Conservation (phyloP, 2,113 vertebrate genomes). For the Bos javanicus region DNA sequence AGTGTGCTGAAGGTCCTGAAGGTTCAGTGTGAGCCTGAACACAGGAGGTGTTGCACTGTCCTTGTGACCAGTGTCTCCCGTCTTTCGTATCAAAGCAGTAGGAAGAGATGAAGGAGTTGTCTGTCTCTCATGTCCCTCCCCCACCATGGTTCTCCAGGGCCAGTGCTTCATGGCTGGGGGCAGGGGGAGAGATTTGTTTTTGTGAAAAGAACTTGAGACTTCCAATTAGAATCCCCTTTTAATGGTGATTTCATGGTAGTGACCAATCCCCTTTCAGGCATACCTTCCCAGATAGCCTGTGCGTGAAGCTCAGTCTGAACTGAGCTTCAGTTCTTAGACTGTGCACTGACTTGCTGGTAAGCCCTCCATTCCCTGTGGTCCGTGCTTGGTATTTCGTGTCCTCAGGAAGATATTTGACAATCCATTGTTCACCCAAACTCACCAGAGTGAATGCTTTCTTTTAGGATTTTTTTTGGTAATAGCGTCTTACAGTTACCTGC, state of each 20-base stretch:
- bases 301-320: not conserved
- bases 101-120: not conserved
- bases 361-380: not conserved
- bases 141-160: not conserved
- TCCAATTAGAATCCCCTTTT: not conserved
- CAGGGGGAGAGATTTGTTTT: not conserved
- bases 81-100: not conserved
- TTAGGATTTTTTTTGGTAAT: fast-evolving
- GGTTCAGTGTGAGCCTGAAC: not conserved
- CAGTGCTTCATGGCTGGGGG: not conserved
- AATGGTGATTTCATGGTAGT: not conserved
- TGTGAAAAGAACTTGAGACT: not conserved
- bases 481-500: fast-evolving
- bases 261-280: not conserved
- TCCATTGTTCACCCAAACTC: fast-evolving
- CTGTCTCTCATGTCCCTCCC: not conserved
- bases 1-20: not conserved
- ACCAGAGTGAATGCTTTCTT: not conserved
- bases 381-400: fast-evolving
- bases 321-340: not conserved
- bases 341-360: not conserved
- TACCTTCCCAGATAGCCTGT: not conserved
- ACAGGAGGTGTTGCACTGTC: not conserved
- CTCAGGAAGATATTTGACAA: fast-evolving
- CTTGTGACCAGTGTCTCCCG: not conserved